A percentile compares a stretch with the other conserved stretches of the same genome.
phyloP scores from a whole-genome alignment of 2,888 invertebrate species.

The Megaustenia siamemsis region DNA sequence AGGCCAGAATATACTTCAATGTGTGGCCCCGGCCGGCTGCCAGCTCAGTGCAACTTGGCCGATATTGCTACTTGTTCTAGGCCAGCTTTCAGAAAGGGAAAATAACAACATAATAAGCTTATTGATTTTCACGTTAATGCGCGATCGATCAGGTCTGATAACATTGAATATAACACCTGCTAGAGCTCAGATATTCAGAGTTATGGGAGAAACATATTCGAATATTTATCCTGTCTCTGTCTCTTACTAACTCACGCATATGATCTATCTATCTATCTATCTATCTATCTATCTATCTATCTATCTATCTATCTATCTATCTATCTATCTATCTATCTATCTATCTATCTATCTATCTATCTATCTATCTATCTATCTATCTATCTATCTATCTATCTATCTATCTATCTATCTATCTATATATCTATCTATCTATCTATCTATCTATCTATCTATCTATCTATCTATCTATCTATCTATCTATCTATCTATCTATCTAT shows the following conservation, averaged over 20 bases:
- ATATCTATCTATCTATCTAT: not conserved
- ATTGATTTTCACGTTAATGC: not conserved
- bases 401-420: not conserved
- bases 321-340: not conserved
- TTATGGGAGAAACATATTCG: not conserved
- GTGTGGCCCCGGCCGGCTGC: not conserved
- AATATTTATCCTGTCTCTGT: not conserved
- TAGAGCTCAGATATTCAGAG: not conserved
- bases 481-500: not conserved
- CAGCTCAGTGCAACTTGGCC: not conserved
- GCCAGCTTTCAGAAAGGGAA: not conserved
- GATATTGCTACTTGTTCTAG: not conserved
- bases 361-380: not conserved
- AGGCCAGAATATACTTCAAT: not conserved
- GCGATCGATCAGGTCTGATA: not conserved
- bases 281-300: slow-evolving; percentile 28
- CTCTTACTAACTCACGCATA: not conserved
- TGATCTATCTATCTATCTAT: slow-evolving; percentile 4
- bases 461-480: slow-evolving; percentile 34
- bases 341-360: not conserved
- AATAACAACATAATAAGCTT: not conserved
- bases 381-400: not conserved
- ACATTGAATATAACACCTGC: not conserved
- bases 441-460: slow-evolving; percentile 18
- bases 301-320: slow-evolving; percentile 4